phyloP scores from a whole-genome alignment of 2,888 invertebrate species.

The Pandemis heparana region DNA sequence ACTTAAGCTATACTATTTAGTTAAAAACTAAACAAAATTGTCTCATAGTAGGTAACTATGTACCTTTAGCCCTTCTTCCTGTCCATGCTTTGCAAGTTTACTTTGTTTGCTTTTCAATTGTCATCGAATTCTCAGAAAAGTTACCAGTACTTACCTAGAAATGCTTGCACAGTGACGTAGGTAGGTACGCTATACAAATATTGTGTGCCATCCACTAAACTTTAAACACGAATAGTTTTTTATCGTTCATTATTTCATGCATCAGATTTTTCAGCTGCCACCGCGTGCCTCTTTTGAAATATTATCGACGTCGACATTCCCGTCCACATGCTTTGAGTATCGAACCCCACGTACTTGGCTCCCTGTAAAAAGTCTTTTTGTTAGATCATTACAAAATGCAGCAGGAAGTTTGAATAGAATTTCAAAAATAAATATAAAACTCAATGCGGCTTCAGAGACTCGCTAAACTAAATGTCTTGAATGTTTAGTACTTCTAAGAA shows the following conservation, averaged over 20 bases:
- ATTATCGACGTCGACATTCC: neutral
- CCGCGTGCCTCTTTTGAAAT: neutral
- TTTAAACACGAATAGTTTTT: neutral
- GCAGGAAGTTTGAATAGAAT: slow-evolving; percentile 1
- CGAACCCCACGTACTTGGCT: neutral
- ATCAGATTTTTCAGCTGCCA: neutral
- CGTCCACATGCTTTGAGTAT: neutral
- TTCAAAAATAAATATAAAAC: neutral
- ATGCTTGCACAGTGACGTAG: neutral
- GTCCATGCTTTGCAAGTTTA: neutral
- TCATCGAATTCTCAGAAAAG: neutral
- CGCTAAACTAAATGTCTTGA: neutral
- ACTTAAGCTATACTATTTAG: too few relatives aligned
- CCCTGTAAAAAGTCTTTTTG: neutral
- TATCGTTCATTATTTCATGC: neutral
- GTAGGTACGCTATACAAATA: neutral
- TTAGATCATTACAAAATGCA: neutral
- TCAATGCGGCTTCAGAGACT: neutral
- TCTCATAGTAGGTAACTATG: too few relatives aligned
- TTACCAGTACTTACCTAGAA: neutral
- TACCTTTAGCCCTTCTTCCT: neutral
- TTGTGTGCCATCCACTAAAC: neutral
- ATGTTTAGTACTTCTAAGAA: neutral
- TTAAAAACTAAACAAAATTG: too few relatives aligned
- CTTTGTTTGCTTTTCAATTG: neutral